These are phyloP conservation scores for Mycogona germanica DNA, from an alignment of 2,888 invertebrate species.

Conservation along the genomic window DNA sequence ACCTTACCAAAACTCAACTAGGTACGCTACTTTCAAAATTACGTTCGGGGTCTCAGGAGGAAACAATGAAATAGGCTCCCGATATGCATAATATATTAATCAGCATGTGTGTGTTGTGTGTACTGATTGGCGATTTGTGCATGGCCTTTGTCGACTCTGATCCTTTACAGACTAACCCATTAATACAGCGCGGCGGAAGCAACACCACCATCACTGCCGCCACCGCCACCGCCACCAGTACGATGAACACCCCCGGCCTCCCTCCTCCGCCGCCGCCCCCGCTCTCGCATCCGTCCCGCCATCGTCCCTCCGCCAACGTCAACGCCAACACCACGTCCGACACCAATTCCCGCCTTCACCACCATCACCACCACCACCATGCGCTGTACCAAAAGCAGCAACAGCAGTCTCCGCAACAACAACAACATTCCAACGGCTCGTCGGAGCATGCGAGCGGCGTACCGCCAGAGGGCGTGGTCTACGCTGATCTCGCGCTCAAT, in stretches of 20 bases:
- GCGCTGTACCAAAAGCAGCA: not conserved
- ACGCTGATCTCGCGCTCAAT: constrained; percentile 38
- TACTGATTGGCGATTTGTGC: too few species aligned
- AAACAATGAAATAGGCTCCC: too few species aligned
- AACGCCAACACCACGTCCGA: not conserved
- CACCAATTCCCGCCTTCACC: not conserved
- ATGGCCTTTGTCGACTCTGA: too few species aligned
- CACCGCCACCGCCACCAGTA: not conserved
- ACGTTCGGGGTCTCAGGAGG: too few species aligned
- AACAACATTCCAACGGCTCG: not conserved
- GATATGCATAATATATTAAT: too few species aligned
- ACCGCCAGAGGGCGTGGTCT: constrained; percentile 36
- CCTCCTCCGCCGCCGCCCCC: not conserved
- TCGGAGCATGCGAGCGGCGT: not conserved
- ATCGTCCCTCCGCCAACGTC: constrained; percentile 2
- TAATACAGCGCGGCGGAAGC: too few species aligned
- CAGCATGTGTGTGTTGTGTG: too few species aligned
- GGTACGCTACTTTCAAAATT: too few species aligned
- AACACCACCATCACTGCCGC: not conserved
- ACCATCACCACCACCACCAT: too few species aligned
- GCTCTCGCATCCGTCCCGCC: too few species aligned
- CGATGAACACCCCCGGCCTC: not conserved
- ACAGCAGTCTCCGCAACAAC: not conserved
- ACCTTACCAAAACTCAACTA: too few species aligned
- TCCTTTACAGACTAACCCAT: constrained; percentile 9